These are phyloP conservation scores for Nyctibius grandis DNA, from an alignment of 2,797 vertebrate species.

Conservation along the genomic window DNA sequence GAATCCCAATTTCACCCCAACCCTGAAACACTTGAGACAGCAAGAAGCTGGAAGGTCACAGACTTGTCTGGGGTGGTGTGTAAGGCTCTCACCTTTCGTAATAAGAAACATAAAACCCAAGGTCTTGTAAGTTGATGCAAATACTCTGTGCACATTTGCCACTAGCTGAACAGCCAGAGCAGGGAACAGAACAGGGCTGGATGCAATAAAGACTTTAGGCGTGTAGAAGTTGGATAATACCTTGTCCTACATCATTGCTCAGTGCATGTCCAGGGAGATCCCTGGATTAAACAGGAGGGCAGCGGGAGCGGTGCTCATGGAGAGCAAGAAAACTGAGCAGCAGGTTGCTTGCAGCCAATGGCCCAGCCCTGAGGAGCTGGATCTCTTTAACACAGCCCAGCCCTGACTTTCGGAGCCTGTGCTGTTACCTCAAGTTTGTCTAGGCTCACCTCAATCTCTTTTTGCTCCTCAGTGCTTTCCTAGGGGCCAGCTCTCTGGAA, in stretches of 20 bases:
- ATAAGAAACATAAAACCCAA: background rate
- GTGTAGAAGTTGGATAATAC: background rate
- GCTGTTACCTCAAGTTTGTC: background rate
- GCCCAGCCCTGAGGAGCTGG: background rate
- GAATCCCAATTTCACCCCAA: background rate
- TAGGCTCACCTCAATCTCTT: background rate
- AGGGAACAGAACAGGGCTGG: background rate
- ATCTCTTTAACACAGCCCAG: background rate
- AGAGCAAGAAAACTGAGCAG: background rate
- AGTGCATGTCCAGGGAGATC: background rate
- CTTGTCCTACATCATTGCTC: background rate
- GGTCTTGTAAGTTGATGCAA: background rate
- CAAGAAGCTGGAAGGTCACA: background rate
- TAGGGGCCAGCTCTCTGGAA: background rate
- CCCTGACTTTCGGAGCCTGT: background rate
- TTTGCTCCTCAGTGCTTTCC: background rate
- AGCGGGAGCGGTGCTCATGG: accelerated
- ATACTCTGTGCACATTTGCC: background rate
- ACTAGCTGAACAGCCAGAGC: background rate
- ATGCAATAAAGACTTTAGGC: background rate
- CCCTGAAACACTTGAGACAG: background rate
- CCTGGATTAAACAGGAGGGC: background rate
- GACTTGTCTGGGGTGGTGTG: background rate
- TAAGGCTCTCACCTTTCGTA: background rate
- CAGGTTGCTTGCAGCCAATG: background rate